Evolutionary conservation across 35 echinoderm and acorn worm genomes (phyloP).

Genomic region (Ptychodera flava): DNA sequence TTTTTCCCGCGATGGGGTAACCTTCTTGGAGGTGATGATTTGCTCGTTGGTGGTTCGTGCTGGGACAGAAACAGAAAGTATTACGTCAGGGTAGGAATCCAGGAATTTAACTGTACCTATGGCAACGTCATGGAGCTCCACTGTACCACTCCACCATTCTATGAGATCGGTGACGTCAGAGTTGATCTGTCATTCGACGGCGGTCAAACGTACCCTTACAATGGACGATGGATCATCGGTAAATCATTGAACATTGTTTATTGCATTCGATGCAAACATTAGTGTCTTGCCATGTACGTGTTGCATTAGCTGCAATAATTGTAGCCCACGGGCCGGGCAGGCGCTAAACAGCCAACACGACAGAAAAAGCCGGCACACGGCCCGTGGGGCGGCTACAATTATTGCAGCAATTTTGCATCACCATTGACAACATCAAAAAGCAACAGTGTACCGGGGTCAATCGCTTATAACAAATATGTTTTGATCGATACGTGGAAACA

Average conservation of each 20-base stretch:
- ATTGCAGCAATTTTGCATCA: too few species aligned
- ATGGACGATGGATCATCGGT: slow-evolving; percentile 72
- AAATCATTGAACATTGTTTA: slow-evolving; percentile 2
- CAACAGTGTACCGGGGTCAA: too few species aligned
- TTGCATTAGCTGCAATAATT: too few species aligned
- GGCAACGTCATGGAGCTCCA: slow-evolving; percentile 32
- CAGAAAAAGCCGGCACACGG: too few species aligned
- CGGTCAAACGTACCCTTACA: slow-evolving; percentile 48
- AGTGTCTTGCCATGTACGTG: too few species aligned
- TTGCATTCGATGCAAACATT: too few species aligned
- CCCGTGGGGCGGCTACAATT: too few species aligned
- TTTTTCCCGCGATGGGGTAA: slow-evolving; percentile 69
- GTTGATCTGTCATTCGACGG: slow-evolving; percentile 57
- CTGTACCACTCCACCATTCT: slow-evolving; percentile 81
- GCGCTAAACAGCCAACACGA: too few species aligned
- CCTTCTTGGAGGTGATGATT: slow-evolving; percentile 67
- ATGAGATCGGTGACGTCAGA: slow-evolving; percentile 48
- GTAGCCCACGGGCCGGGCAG: too few species aligned
- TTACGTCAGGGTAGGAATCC: slow-evolving; percentile 73
- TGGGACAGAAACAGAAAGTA: slow-evolving; percentile 67
- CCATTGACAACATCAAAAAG: too few species aligned
- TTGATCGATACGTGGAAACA: too few species aligned
- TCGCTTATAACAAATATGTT: too few species aligned
- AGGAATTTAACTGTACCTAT: slow-evolving; percentile 80
- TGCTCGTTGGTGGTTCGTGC: slow-evolving; percentile 74